A percentile compares a stretch with the other conserved stretches of the same genome.
Conservation (phyloP, 2,113 vertebrate genomes). For the Bambusicola thoracicus region DNA sequence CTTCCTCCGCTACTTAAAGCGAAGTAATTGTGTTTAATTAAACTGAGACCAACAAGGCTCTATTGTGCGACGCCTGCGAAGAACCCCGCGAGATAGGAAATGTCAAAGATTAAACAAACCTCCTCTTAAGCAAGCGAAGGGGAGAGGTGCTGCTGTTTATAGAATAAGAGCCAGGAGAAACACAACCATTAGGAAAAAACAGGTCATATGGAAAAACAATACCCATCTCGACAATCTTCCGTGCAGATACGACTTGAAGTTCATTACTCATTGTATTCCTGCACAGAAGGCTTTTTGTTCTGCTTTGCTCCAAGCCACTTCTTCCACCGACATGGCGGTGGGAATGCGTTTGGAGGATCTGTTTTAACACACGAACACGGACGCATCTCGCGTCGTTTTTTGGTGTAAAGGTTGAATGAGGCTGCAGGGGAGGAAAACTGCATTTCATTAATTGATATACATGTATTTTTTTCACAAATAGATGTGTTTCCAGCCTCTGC, state of each 20-base stretch:
- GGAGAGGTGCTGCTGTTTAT: constrained; percentile 51
- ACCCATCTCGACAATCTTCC: constrained; percentile 62
- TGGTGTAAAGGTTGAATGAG: constrained; percentile 66
- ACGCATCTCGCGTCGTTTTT: constrained; percentile 14
- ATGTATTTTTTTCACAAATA: background rate
- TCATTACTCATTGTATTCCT: constrained; percentile 74
- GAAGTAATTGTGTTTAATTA: constrained; percentile 50
- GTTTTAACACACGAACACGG: constrained; percentile 53
- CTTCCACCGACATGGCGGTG: constrained; percentile 63
- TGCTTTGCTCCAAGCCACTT: constrained; percentile 60
- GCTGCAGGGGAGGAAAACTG: constrained; percentile 64
- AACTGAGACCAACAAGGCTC: constrained; percentile 69
- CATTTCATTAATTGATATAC: constrained; percentile 27
- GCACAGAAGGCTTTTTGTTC: constrained; percentile 78
- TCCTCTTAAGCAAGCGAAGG: constrained; percentile 22
- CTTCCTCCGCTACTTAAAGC: constrained; percentile 48
- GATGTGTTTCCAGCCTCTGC: constrained; percentile 24
- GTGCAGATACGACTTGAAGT: constrained; percentile 52
- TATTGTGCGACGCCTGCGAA: constrained; percentile 63
- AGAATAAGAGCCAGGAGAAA: constrained; percentile 74
- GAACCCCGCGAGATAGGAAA: constrained; percentile 53
- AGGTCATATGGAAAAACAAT: constrained; percentile 72
- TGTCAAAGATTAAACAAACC: constrained; percentile 44
- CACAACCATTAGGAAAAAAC: constrained; percentile 54
- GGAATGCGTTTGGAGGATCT: constrained; percentile 49